phyloP scores from a whole-genome alignment of 2,888 invertebrate species.

The Allygus modestus region DNA sequence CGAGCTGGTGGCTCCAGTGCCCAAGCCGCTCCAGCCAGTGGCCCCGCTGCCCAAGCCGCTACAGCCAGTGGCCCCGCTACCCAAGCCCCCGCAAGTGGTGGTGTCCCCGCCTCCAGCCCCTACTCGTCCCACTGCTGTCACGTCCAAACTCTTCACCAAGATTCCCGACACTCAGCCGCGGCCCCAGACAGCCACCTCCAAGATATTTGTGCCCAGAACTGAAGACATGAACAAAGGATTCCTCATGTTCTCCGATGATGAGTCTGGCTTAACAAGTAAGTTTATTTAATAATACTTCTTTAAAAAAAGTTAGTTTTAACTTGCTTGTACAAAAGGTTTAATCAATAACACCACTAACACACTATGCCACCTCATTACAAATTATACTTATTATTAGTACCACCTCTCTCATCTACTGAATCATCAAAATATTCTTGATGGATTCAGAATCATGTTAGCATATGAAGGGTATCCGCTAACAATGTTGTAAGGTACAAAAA shows the following conservation, averaged over 20 bases:
- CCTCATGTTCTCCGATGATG: constrained; percentile 91
- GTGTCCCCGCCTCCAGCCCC: constrained; percentile 30
- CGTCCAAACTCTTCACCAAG: constrained; percentile 73
- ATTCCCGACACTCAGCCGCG: constrained; percentile 76
- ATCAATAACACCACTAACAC: too few relatives aligned
- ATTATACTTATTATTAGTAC: too few relatives aligned
- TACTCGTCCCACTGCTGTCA: constrained; percentile 72
- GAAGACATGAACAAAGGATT: constrained; percentile 97
- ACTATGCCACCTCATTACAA: too few relatives aligned
- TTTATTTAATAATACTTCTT: constrained; percentile 71
- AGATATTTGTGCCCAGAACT: constrained; percentile 88
- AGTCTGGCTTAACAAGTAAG: constrained; percentile 91
- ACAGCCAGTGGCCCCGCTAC: constrained; percentile 68
- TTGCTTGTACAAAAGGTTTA: too few relatives aligned
- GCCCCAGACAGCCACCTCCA: constrained; percentile 84
- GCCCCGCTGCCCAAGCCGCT: constrained; percentile 43
- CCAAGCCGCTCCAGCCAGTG: constrained; percentile 16
- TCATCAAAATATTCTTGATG: too few relatives aligned
- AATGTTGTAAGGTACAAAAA: too few relatives aligned
- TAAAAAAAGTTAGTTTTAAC: neutral
- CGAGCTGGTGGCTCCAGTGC: too few relatives aligned
- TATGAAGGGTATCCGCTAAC: too few relatives aligned
- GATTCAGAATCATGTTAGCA: too few relatives aligned
- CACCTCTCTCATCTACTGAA: too few relatives aligned
- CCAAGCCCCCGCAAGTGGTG: constrained; percentile 70